Base-by-base conservation (phyloP, 2,113 vertebrate species). In the Perca schrenkii region DNA sequence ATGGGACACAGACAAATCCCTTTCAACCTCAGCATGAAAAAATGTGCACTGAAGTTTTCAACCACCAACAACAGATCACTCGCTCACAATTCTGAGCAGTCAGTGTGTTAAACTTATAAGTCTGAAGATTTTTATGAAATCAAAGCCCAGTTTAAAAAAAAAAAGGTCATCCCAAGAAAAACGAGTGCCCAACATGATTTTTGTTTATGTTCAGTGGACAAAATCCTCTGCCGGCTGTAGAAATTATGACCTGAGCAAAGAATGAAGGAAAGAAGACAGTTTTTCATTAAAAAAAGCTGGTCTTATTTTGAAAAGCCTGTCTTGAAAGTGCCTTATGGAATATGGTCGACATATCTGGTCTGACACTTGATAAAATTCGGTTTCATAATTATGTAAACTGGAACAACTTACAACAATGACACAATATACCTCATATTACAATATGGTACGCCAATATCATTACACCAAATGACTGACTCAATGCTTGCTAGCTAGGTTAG, bases 11-110 rank as follows among this genome's bases (percentile, higher is more conserved):
- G 40, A 47, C 8, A 36, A 64, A 56, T 56, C 66, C 57, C 31
- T 28, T 47, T 71, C 50, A 64, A 71, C 49, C 57, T 62, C 66
- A 25, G 34, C 16, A 52, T 28, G 49, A 71, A 68, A 61, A 57
- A 61, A 54, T 19, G n/a, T 54, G 3, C 8, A 10, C 60, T 16
- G 19, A 74, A 60, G 25, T 62, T 62, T 52, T 50, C 19, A 50
- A 73, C 70, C 70, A 62, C 19, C 47, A 14, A 34, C 46, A 52
- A 50, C 58, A 36, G 28, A 36, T 19, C 49, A 74, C 25, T 50
- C 6, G 8, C 69, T 74, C 70, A 21, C 22, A n/a, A 21, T 8
- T 49, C 6, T 31, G 40, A 60, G 10, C 56, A 28, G 25, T 31
- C 47, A 31, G 22, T 50, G 46, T 22, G 14, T 16, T 14, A 6